Evolutionary conservation across 2,113 vertebrate genomes (phyloP), one percentile per base, ranked within the genome.

Genomic region (Melanotaenia duboulayi): DNA sequence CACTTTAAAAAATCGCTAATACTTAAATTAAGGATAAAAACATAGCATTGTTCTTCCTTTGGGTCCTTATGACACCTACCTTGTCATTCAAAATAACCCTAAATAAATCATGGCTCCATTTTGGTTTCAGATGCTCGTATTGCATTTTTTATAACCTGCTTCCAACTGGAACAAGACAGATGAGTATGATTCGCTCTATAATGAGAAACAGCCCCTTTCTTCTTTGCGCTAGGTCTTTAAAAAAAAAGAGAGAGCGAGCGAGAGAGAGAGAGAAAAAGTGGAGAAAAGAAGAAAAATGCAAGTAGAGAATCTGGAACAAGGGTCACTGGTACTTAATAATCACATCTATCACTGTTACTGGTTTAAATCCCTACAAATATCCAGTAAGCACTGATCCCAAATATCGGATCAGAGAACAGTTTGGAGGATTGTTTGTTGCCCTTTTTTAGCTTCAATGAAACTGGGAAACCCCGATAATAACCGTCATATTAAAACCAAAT

Each of bases 181-280:
- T 11, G 60, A 83, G 77, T 71, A 83, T 76, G 80, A 88, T 67
- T 91, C 76, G 64, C 49, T 69, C 69, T 65, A 0, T 94, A 93
- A 93, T 93, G 81, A 63, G 82, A 93, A 93, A 76, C 93, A 92
- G 88, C 46, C 67, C 0, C 54, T 44, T 55, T 62, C 32, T 32
- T 62, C 61, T 80, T 22, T n/a, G 54, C 76, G 86, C 90, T 91
- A 90, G 74, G 13, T 46, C 39, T 46, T 17, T 11, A 76, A 25
- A 50, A 35, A 35, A 9, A 9, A n/a, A n/a, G n/a, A n/a, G n/a
- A n/a, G n/a, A n/a, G n/a, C n/a, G n/a, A n/a, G n/a, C n/a, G n/a
- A n/a, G n/a, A n/a, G n/a, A n/a, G n/a, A n/a, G n/a, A n/a, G n/a
- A 9, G 32, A 9, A 1, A 2, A 9, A 11, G 12, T 3, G 32